Base-by-base conservation (phyloP, 2,797 vertebrate species). In the Sebastes oblongus region DNA sequence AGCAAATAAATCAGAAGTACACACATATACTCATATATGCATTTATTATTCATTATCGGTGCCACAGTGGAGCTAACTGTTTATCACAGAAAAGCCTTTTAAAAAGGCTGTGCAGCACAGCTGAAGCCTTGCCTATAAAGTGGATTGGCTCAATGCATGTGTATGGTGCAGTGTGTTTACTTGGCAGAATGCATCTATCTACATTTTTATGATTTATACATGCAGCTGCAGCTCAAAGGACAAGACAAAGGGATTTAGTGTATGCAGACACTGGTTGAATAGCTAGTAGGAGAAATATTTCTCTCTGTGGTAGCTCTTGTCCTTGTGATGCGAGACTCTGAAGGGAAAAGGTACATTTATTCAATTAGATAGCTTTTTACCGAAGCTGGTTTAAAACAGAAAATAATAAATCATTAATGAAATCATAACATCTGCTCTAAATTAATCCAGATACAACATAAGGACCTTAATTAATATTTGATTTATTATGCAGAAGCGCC, bases 31-130 rank as follows among this genome's bases (percentile, higher is more conserved):
- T 88, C 83, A 88, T 88, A 61, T 77, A 39, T 82, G 81, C 80
- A 93, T 94, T 89, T 91, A 92, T 93, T 90, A 93, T 93, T 92
- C 90, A 92, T 93, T 88, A 92, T 87, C 25, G 4, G 83, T 80
- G 73, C 73, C 87, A 86, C 72, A 58, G 86, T 78, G 62, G 71
- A 32, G 77, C 86, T 81, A 56, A 81, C 83, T 83, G 90, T 91
- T 92, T 90, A 92, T 89, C 88, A 91, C 65, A 77, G 78, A 89
- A 78, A 86, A 82, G 25, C 72, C 71, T 87, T 85, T 88, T 81
- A 78, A 88, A 88, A 83, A 42, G 69, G 69, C 75, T 8, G 30
- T n/a, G 74, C 72, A 59, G 66, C 69, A 55, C 65, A 18, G 42
- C 68, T 52, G 72, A 84, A 81, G 75, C 73, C 22, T 74, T 64